phyloP scores from a whole-genome alignment of 2,113 vertebrate genomes.

The Pteruthius melanotis region DNA sequence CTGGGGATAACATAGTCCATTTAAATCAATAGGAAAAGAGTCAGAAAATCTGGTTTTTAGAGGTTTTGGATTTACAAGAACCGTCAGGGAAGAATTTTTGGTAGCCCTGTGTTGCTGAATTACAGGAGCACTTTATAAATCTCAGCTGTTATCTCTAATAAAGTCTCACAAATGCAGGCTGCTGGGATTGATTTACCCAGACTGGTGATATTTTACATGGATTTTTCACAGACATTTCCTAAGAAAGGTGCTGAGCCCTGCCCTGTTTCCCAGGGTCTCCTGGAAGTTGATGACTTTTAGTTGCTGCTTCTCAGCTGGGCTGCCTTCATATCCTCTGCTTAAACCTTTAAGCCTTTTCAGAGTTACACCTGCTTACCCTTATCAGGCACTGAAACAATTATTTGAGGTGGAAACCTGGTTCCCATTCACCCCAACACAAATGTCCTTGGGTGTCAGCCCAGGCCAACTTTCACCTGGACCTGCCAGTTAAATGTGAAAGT shows the following conservation, averaged over 20 bases:
- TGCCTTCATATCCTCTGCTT: neutral
- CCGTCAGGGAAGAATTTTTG: slow-evolving; percentile 2
- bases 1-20: neutral
- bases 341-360: neutral
- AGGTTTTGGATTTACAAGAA: slow-evolving; percentile 23
- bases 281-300: neutral
- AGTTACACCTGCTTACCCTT: neutral
- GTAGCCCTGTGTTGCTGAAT: neutral
- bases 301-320: neutral
- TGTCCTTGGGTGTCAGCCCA: neutral
- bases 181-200: neutral
- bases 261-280: neutral
- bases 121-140: neutral
- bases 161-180: neutral
- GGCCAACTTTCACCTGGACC: neutral
- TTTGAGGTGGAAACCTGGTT: neutral
- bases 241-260: neutral
- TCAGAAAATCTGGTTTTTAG: neutral
- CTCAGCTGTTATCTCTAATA: slow-evolving; percentile 9
- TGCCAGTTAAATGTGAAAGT: neutral
- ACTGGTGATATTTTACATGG: neutral
- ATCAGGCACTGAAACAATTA: neutral
- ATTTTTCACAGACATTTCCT: neutral
- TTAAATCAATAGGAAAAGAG: neutral
- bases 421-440: neutral